Base-by-base conservation (phyloP, 2,113 vertebrate genomes). In the Seriola quinqueradiata region DNA sequence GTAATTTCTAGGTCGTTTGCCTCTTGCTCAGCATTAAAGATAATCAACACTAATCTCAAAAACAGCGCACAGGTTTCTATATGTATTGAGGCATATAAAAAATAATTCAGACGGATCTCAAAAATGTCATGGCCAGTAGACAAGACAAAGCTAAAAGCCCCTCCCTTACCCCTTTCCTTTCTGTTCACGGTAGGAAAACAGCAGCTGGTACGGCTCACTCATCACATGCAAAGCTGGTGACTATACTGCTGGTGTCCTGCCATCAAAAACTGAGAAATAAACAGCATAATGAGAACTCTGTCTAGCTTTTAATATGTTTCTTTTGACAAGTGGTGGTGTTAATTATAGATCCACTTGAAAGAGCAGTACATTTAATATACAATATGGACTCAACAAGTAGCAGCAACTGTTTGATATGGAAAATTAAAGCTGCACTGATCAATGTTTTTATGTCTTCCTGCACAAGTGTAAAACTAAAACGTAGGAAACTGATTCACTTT, bases 131-230 rank as follows among this genome's bases (percentile, higher is more conserved):
- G 19, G 17, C 9, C 12, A 48, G 28, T 2, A 8, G 10, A 25
- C 54, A 52, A 75, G 54, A 38, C 48, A 16, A 57, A 77, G 12
- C 42, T 7, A 4, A 16, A 19, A 32, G 44, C 23, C 38, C 48
- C 71, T 36, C 44, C 64, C 52, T 48, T 44, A 10, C 38, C 42
- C 38, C 52, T 60, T 52, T 52, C 28, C 12, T 19, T 66, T 52
- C 60, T 59, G 72, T 59, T n/a, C 61, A 32, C 12, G 46, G 55
- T 44, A 44, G 25, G 73, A 59, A 69, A 77, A 76, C 52, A 75
- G 64, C 81, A 87, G 69, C 77, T 87, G 77, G 34, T 81, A 14
- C 34, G 13, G 25, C 38, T 32, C 42, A 68, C 76, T 72, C 42
- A 69, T 77, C 50, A 52, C 46, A 65, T 14, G 60, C 77, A 32